Percentiles rank a stretch among this genome's conserved stretches.
phyloP scores from a whole-genome alignment of 2,888 invertebrate species.

The Drosophila aldrichi region DNA sequence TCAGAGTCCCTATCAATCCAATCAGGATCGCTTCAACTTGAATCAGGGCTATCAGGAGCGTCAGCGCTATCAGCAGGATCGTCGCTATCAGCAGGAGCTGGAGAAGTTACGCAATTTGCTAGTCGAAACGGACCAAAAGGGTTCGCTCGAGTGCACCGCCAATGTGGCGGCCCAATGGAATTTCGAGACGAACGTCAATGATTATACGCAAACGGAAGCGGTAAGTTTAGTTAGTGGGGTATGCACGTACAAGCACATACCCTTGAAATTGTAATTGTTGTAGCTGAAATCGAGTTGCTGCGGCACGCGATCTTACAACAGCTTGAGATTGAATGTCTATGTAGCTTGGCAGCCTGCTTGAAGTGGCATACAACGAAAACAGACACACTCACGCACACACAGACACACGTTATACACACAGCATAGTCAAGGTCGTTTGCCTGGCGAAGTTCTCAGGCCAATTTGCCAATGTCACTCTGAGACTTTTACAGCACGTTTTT shows the following conservation, averaged over 20 bases:
- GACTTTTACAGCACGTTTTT: conserved; percentile 34
- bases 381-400: conserved; percentile 14
- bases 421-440: conserved; percentile 61
- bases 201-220: conserved; percentile 92
- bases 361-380: conserved; percentile 20
- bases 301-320: conserved; percentile 65
- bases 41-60: conserved; percentile 85
- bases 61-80: conserved; percentile 86
- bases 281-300: conserved; percentile 40
- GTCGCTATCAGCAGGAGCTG: conserved; percentile 82
- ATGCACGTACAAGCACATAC: conserved; percentile 22
- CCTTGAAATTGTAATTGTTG: conserved; percentile 34
- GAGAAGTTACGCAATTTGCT: conserved; percentile 86
- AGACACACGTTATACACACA: conserved; percentile 21
- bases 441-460: conserved; percentile 68
- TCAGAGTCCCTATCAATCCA: conserved; percentile 74
- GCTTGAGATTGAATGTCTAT: conserved; percentile 22
- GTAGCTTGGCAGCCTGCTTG: conserved; percentile 43
- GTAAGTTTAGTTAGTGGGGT: conserved; percentile 87
- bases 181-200: conserved; percentile 94
- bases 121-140: conserved; percentile 90
- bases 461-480: conserved; percentile 71
- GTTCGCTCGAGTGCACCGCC: conserved; percentile 92
- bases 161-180: conserved; percentile 96
- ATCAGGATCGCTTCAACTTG: conserved; percentile 80